Base-by-base conservation (phyloP, 2,113 vertebrate species). In the Piprites chloris region DNA sequence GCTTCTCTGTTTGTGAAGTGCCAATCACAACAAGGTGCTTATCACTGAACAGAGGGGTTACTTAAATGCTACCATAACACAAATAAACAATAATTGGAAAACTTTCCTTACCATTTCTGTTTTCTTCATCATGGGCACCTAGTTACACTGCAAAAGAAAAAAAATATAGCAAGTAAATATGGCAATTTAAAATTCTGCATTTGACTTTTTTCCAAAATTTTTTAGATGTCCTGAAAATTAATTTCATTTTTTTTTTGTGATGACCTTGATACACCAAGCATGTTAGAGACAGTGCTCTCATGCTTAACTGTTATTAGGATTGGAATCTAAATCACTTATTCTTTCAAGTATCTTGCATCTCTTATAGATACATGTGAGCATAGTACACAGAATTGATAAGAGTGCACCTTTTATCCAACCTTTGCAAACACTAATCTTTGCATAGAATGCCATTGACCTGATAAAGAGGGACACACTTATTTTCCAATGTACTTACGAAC, bases 281-380 rank as follows among this genome's bases (percentile, higher is more conserved):
- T 53, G 62, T 79, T 62, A 73, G 58, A 91, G n/a, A 59, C 53
- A 80, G 46, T 73, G 59, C 11, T 89, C 30, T 85, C 16, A n/a
- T 69, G 19, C 19, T 80, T 88, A 81, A 62, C 58, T 83, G 16
- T 80, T 88, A 24, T 62, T 79, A 76, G 41, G 20, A 33, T 12
- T 77, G 27, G 76, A 94, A 84, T 88, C 42, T 68, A 68, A 89
- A 68, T 62, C 4, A 68, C 22, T 63, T 82, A 39, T 59, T 35
- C 59, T 58, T 44, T 90, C 69, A 79, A 76, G 56, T 72, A 41
- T 53, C 65, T 87, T 84, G 46, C 28, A 35, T 81, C 37, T 35
- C 35, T 46, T 42, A 32, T 16, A 52, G 4, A n/a, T 63, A n/a
- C 19, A 63, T 49, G 61, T 0, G 0, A 74, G 35, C 28, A 27